These are phyloP conservation scores for Idaea aversata DNA, from an alignment of 2,888 invertebrate species.

Conservation along the genomic window DNA sequence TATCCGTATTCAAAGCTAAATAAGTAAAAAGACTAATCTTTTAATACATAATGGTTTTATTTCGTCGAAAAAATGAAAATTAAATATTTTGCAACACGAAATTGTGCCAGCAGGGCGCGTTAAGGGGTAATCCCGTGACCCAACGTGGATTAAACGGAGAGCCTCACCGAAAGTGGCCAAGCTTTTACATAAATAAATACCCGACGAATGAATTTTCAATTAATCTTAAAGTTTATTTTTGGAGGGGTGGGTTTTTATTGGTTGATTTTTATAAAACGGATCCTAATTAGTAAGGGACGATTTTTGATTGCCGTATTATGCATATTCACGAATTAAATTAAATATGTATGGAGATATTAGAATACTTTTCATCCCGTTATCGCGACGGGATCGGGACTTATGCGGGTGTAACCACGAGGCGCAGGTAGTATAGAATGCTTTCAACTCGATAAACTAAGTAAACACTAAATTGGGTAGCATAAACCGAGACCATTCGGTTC, in stretches of 20 bases:
- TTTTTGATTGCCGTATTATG: no score
- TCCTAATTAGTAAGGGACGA: no score
- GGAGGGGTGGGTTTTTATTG: background rate
- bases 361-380: no score
- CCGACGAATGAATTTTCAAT: background rate
- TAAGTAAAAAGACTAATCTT: background rate
- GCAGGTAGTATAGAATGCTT: background rate
- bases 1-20: background rate
- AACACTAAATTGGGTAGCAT: background rate
- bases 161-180: background rate
- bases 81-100: background rate
- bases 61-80: background rate
- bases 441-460: background rate
- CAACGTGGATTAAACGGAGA: background rate
- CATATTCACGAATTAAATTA: no score
- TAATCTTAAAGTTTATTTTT: background rate
- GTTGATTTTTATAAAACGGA: no score
- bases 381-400: background rate
- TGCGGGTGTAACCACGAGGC: background rate
- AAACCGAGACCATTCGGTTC: conserved; percentile 1
- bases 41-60: conserved; percentile 1
- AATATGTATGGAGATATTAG: no score
- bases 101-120: background rate
- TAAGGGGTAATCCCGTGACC: conserved; percentile 1
- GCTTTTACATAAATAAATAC: background rate